Conservation (phyloP, 2,888 invertebrate species). For the Parnassius glacialis region DNA sequence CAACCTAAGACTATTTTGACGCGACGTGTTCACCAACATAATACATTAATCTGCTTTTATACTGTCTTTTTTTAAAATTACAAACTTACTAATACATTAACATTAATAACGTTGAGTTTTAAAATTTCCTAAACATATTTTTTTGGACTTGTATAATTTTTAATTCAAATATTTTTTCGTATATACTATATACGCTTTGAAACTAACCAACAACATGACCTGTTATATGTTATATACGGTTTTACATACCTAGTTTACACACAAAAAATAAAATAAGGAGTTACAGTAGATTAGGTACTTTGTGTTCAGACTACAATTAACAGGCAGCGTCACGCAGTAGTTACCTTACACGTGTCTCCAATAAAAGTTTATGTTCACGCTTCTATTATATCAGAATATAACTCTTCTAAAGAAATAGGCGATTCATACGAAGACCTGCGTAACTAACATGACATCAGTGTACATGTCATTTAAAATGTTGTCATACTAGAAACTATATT, state of each 20-base stretch:
- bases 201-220: too few species aligned
- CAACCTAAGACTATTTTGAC: neutral
- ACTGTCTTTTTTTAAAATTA: too few species aligned
- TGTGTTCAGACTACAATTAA: constrained; percentile 36
- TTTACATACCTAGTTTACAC: too few species aligned
- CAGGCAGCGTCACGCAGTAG: constrained; percentile 47
- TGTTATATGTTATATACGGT: too few species aligned
- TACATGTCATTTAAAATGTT: constrained; percentile 28
- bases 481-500: constrained; percentile 25
- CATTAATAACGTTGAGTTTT: too few species aligned
- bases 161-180: too few species aligned
- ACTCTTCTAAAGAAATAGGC: constrained; percentile 68
- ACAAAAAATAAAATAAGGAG: constrained; percentile 26
- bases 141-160: too few species aligned
- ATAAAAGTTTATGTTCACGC: constrained; percentile 75
- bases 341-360: constrained; percentile 69
- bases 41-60: too few species aligned
- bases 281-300: constrained; percentile 28
- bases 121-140: too few species aligned
- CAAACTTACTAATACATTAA: too few species aligned
- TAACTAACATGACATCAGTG: constrained; percentile 43
- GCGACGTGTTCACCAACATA: too few species aligned
- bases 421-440: constrained; percentile 56
- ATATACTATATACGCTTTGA: too few species aligned
- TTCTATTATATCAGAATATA: constrained; percentile 63